Evolutionary conservation across 1,140 invertebrate species (phyloP).

Genomic region (Magallana ariakensis): DNA sequence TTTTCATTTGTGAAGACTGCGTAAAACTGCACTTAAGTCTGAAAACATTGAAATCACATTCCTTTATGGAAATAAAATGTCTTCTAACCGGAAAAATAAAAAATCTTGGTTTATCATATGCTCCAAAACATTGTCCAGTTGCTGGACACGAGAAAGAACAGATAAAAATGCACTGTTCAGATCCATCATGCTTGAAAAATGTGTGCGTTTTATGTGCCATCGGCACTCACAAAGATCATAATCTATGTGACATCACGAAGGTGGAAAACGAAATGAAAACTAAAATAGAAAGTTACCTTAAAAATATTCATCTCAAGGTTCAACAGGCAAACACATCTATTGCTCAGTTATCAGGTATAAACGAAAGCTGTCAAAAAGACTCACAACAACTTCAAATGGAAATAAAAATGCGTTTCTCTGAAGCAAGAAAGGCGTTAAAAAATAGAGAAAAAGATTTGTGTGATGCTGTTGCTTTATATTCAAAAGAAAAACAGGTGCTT

Average conservation of each 20-base stretch:
- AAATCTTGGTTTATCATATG: background rate
- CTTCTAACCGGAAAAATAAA: background rate
- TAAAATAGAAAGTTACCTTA: background rate
- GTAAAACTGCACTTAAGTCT: background rate
- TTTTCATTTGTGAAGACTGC: slow-evolving; percentile 11
- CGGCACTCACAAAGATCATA: background rate
- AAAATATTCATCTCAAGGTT: background rate
- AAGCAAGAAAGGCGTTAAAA: background rate
- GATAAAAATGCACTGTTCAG: background rate
- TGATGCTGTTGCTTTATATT: background rate
- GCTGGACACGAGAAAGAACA: background rate
- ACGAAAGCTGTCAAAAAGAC: background rate
- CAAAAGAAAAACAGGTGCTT: background rate
- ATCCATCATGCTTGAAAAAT: background rate
- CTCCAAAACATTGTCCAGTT: background rate
- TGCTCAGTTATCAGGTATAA: background rate
- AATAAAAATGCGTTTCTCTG: background rate
- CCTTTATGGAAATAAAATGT: background rate
- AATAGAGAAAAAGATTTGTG: background rate
- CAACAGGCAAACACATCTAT: background rate
- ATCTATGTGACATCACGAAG: background rate
- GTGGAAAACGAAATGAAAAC: background rate
- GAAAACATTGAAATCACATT: background rate
- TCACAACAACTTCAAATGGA: background rate
- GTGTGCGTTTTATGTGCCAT: background rate